Evolutionary conservation across 2,888 invertebrate species (phyloP), one percentile per base, ranked within the genome.

Genomic region (Pterobdella sp.): DNA sequence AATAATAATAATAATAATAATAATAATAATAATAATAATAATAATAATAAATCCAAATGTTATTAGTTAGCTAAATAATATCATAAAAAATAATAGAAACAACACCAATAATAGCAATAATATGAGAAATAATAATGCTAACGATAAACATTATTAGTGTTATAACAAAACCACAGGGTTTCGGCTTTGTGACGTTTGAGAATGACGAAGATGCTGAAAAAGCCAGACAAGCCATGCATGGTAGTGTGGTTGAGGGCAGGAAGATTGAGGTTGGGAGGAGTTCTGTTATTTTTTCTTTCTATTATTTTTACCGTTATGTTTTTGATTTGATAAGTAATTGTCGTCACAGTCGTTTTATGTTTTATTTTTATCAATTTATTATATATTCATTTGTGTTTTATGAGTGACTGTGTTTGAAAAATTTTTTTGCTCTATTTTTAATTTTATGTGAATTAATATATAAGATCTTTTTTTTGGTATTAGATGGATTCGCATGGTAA

Each of bases 101-200:
- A 56, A 34, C 26, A 22, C 35, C 31, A 14, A n/a, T 42, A 32
- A 32, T 32, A n/a, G n/a, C 52, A 64, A 32, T 29, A 29, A 29
- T 32, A n/a, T 52, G 10, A n/a, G 14, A 32, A 52, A 2, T 26
- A n/a, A 69, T 29, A 32, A 3, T 37, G n/a, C 26, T n/a, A 69
- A 69, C 60, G 31, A 52, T 35, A 66, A n/a, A 7, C 36, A 7
- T 2, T 3, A 66, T 10, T 18, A 66, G 18, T 29, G 2, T 35
- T 10, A 14, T 32, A 66, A 66, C 34, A 32, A 32, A 64, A 31
- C 34, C 14, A 4, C 60, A 98, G 97, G 98, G 98, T 90, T 98
- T 98, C 91, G 97, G 97, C 91, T 98, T 98, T 93, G 97, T 98
- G 91, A 98, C 97, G 90, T 98, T 98, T 93, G 95, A 95, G 91